These are phyloP conservation scores for Vulpes lagopus DNA, from an alignment of 2,113 vertebrate genomes.

Conservation along the genomic window DNA sequence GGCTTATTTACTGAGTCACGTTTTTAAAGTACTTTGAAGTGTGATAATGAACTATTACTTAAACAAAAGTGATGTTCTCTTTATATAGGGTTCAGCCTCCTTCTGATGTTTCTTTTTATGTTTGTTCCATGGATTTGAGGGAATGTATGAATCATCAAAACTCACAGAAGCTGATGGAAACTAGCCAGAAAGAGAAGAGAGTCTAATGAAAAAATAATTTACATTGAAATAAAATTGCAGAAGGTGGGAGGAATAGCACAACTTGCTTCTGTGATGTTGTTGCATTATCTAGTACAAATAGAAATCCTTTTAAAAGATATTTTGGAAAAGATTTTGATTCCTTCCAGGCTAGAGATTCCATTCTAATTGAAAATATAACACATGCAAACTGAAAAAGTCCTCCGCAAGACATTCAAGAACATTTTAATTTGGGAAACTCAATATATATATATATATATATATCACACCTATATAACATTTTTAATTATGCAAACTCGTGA, in stretches of 20 bases:
- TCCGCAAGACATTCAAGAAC: background rate
- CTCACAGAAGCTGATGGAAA: constrained; percentile 28
- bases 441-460: too few species aligned
- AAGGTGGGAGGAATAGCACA: background rate
- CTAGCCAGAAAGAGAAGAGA: background rate
- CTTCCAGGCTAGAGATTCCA: background rate
- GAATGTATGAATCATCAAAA: constrained; percentile 41
- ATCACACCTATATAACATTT: background rate
- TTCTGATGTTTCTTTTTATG: background rate
- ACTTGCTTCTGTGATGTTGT: background rate
- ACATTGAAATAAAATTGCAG: constrained; percentile 29
- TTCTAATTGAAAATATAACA: background rate
- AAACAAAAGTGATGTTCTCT: background rate
- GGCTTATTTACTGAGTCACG: background rate
- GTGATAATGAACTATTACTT: background rate
- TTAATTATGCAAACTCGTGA: background rate
- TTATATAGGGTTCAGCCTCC: background rate
- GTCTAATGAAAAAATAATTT: constrained; percentile 56
- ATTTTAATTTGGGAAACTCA: background rate
- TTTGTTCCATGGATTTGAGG: background rate
- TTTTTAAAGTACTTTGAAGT: background rate
- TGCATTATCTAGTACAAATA: background rate
- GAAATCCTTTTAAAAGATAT: constrained; percentile 13
- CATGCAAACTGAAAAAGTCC: background rate
- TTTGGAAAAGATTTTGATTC: background rate